Conservation (phyloP, 2,113 vertebrate genomes). For the Sebastes fasciatus region DNA sequence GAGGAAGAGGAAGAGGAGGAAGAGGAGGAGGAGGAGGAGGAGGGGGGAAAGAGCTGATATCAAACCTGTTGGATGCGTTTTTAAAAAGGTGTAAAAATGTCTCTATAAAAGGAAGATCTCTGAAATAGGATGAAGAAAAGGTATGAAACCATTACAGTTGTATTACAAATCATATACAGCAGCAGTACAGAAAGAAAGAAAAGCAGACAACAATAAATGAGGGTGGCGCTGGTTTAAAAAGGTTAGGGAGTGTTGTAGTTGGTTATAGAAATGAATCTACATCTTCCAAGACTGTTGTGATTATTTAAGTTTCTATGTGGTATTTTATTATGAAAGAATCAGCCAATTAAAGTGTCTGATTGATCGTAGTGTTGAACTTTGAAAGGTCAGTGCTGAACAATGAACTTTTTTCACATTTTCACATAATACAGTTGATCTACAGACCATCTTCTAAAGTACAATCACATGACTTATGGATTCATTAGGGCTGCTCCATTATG, state of each 20-base stretch:
- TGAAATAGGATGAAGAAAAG: background rate
- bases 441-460: background rate
- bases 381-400: constrained; percentile 2
- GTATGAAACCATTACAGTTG: background rate
- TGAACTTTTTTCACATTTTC: background rate
- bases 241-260: background rate
- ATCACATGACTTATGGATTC: background rate
- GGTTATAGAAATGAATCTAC: constrained; percentile 8
- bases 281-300: background rate
- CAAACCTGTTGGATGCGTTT: constrained; percentile 8
- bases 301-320: background rate
- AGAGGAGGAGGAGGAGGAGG: background rate
- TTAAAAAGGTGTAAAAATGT: constrained; percentile 4
- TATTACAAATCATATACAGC: background rate
- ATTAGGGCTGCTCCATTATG: too few relatives aligned
- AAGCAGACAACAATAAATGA: constrained; percentile 8
- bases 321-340: background rate
- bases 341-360: constrained; percentile 12
- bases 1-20: background rate
- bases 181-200: background rate
- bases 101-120: background rate
- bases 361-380: constrained; percentile 11
- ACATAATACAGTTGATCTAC: background rate
- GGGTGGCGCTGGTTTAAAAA: background rate
- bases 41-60: constrained; percentile 4